Evolutionary conservation across 2,888 invertebrate genomes (phyloP), one percentile per base, ranked within the genome.

Genomic region (Drosophila affinis): DNA sequence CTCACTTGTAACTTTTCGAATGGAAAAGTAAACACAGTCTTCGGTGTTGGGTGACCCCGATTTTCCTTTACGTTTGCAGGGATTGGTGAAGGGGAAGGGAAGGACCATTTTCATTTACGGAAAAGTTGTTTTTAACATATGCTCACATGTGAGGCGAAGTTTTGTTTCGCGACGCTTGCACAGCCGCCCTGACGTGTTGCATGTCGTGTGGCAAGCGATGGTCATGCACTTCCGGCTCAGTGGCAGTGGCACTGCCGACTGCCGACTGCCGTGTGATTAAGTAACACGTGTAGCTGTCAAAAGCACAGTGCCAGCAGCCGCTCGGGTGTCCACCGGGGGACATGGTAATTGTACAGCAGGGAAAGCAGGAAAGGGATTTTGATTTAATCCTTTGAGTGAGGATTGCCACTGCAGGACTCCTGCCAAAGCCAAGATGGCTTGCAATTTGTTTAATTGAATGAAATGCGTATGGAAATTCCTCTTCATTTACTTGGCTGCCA

Each of bases 191-290:
- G 56, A 60, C 72, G 70, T 75, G 78, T 55, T 57, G 78, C 81
- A 81, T 64, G 80, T 55, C 53, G 63, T 54, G 57, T 54, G 59
- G 69, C 63, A 39, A 62, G 45, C 58, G 32, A 44, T 60, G 74
- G 87, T 61, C 81, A 76, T 84, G 87, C 87, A 87, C 51, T 73
- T 84, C 85, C 72, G 59, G 63, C 57, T 53, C 52, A 60, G 57
- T 45, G 62, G 65, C 14, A n/a, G 52, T 32, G 67, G 65, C 39
- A 39, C 53, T 69, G 59, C 62, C 62, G 52, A 21, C 21, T 3
- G 21, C 21, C 21, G 21, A 21, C 53, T 69, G 61, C 62, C 62
- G 52, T 56, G 47, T 63, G 64, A 60, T 79, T 64, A 60, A 57
- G 58, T 45, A 56, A 67, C 72, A 80, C 67, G 54, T 84, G 87